Conservation (phyloP, 2,888 invertebrate species). For the Ceraclea dissimilis region DNA sequence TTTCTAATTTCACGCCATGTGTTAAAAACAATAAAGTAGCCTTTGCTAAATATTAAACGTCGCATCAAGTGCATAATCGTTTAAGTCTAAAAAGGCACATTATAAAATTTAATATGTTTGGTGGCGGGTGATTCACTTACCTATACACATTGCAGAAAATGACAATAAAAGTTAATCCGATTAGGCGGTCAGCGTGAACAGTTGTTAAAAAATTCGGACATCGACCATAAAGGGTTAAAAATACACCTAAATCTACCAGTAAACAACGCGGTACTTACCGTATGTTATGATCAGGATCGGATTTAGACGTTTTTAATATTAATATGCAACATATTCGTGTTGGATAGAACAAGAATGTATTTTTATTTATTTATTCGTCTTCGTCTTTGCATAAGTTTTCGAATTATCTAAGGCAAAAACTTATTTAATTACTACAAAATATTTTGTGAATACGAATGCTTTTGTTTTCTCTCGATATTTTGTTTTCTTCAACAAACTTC, state of each 20-base stretch:
- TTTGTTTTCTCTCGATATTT: no score
- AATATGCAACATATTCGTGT: no score
- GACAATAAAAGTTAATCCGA: conserved; percentile 2
- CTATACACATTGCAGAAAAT: not conserved
- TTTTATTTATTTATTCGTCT: no score
- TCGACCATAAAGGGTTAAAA: not conserved
- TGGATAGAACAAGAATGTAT: no score
- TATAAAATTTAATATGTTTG: conserved; percentile 1
- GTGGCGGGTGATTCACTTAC: not conserved
- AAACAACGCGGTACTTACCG: no score
- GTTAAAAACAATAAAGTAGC: not conserved
- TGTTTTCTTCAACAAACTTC: no score
- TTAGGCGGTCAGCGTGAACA: conserved; percentile 1
- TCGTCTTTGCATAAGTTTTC: no score
- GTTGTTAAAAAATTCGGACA: conserved; percentile 2
- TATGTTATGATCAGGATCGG: no score
- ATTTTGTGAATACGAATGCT: no score
- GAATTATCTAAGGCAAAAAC: no score
- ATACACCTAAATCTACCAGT: not conserved
- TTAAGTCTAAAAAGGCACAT: not conserved
- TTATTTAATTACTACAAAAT: no score
- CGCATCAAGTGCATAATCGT: not conserved
- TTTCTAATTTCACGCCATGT: not conserved
- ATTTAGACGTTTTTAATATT: no score
- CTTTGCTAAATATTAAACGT: not conserved